A percentile compares a stretch with the other conserved stretches of the same genome.
phyloP scores from a whole-genome alignment of 2,888 invertebrate species.

The Atherix ibis region DNA sequence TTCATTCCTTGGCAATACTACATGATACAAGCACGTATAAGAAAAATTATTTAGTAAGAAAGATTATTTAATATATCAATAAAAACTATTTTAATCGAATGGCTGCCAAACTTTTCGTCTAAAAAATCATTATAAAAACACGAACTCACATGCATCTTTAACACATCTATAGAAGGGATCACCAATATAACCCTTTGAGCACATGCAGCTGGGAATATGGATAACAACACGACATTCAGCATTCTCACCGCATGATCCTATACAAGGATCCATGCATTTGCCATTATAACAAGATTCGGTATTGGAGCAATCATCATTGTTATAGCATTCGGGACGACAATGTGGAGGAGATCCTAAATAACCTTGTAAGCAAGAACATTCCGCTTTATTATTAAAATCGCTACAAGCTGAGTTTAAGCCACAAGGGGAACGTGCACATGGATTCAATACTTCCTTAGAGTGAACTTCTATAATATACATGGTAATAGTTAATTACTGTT shows the following conservation, averaged over 20 bases:
- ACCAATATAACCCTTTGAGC: constrained; percentile 47
- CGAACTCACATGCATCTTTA: constrained; percentile 1
- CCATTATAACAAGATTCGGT: constrained; percentile 52
- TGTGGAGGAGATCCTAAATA: constrained; percentile 57
- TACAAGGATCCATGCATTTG: constrained; percentile 60
- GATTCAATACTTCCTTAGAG: too few relatives aligned
- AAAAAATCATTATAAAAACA: too few relatives aligned
- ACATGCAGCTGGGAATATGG: constrained; percentile 61
- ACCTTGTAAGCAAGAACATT: constrained; percentile 50
- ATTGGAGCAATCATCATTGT: constrained; percentile 52
- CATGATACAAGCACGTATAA: too few relatives aligned
- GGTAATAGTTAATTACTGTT: too few relatives aligned
- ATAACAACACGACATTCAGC: constrained; percentile 59
- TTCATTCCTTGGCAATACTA: too few relatives aligned
- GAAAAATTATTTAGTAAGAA: too few relatives aligned
- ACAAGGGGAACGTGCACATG: constrained; percentile 62
- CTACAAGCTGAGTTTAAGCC: constrained; percentile 60
- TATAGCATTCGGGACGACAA: constrained; percentile 54
- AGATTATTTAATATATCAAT: too few relatives aligned
- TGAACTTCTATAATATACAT: too few relatives aligned
- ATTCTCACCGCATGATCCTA: constrained; percentile 60
- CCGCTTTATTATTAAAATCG: constrained; percentile 41
- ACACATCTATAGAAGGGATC: constrained; percentile 57
- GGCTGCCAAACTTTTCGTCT: too few relatives aligned
- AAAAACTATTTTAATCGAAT: too few relatives aligned